These are phyloP conservation scores for Spialia ferax DNA, from an alignment of 2,888 invertebrate species.

Conservation along the genomic window DNA sequence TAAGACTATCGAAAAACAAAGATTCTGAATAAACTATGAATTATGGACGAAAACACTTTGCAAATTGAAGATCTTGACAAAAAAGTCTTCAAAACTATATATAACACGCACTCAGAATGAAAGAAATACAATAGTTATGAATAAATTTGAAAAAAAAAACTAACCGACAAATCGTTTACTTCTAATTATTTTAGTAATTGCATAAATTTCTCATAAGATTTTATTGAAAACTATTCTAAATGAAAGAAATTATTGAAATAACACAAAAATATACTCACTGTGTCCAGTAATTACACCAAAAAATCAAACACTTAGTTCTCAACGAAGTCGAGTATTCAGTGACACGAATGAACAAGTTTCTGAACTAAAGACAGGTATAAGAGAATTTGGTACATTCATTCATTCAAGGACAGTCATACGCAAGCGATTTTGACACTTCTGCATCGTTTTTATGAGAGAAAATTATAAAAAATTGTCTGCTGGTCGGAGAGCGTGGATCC, in stretches of 20 bases:
- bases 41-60: slow-evolving; percentile 4
- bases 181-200: slow-evolving; percentile 4
- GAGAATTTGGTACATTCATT: slow-evolving; percentile 4
- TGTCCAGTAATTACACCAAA: slow-evolving; percentile 26
- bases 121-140: slow-evolving; percentile 4
- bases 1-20: slow-evolving; percentile 10
- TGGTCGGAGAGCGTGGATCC: slow-evolving; percentile 4
- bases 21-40: slow-evolving; percentile 6
- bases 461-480: slow-evolving; percentile 4
- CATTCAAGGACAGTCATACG: slow-evolving; percentile 4
- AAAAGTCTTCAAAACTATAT: slow-evolving; percentile 4
- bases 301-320: slow-evolving; percentile 19
- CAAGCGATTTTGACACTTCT: slow-evolving; percentile 4
- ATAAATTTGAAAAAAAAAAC: slow-evolving; percentile 4
- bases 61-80: slow-evolving; percentile 4
- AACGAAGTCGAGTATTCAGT: slow-evolving; percentile 6
- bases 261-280: slow-evolving; percentile 5
- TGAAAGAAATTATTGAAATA: slow-evolving; percentile 6
- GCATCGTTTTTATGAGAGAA: slow-evolving; percentile 4
- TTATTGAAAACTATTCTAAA: slow-evolving; percentile 4
- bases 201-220: slow-evolving; percentile 4
- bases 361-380: slow-evolving; percentile 4
- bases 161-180: slow-evolving; percentile 4
- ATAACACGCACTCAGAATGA: slow-evolving; percentile 4
- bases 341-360: slow-evolving; percentile 8